These are phyloP conservation scores for Falco biarmicus DNA, from an alignment of 2,797 vertebrate genomes.

Conservation along the genomic window DNA sequence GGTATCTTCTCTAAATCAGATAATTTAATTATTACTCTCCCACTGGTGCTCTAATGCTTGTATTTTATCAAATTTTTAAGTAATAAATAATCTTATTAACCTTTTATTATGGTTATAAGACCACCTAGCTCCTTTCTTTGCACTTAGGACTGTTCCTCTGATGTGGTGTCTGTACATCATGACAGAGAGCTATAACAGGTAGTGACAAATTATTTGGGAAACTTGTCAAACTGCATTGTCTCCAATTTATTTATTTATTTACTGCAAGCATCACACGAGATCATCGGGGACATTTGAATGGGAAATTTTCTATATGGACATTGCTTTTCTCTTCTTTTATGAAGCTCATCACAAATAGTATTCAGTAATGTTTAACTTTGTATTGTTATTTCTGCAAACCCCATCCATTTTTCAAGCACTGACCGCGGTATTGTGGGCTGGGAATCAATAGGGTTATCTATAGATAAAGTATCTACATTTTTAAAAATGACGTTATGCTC, in stretches of 20 bases:
- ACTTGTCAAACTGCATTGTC: neutral
- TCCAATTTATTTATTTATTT: neutral
- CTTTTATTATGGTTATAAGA: neutral
- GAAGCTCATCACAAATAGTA: neutral
- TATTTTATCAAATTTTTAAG: slow-evolving; percentile 6
- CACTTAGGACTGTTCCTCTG: neutral
- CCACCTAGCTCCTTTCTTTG: neutral
- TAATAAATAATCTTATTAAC: slow-evolving; percentile 6
- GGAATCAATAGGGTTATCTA: neutral
- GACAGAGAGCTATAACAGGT: neutral
- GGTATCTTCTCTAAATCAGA: slow-evolving; percentile 46
- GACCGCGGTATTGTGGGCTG: accelerated
- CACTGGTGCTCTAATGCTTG: neutral
- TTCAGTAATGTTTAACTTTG: neutral
- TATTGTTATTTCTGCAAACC: neutral
- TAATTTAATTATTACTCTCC: slow-evolving; percentile 42
- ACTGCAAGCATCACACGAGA: neutral
- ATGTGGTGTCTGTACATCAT: neutral
- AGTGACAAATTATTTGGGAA: neutral
- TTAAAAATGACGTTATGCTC: neutral
- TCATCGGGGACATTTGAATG: neutral
- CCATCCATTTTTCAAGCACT: neutral
- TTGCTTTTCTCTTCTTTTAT: neutral
- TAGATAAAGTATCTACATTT: neutral
- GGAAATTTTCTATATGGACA: neutral